phyloP scores from a whole-genome alignment of 2,113 vertebrate species.

The Lutjanus erythropterus region DNA sequence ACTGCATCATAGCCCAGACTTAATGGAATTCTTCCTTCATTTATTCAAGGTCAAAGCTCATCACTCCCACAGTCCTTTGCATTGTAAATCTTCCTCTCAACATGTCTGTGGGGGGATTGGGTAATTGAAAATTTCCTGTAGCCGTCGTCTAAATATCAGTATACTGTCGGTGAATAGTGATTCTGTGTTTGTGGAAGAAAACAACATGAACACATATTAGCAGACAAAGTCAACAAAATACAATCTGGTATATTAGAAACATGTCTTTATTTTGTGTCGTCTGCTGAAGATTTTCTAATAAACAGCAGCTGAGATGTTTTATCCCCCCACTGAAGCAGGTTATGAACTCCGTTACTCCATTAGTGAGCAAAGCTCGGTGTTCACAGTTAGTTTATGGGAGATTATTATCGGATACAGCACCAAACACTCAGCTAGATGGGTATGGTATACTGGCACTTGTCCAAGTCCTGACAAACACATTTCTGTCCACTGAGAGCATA shows the following conservation, averaged over 20 bases:
- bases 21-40: constrained; percentile 77
- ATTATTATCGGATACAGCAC: constrained; percentile 57
- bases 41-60: constrained; percentile 82
- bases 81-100: constrained; percentile 74
- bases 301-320: neutral
- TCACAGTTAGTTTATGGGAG: constrained; percentile 42
- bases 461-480: constrained; percentile 63
- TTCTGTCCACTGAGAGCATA: constrained; percentile 42
- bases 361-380: constrained; percentile 17
- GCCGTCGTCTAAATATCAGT: constrained; percentile 38
- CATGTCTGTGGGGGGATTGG: constrained; percentile 52
- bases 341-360: constrained; percentile 35
- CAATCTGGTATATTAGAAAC: constrained; percentile 4
- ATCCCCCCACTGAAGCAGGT: neutral
- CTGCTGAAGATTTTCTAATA: constrained; percentile 11
- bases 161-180: constrained; percentile 28
- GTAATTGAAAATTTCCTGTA: constrained; percentile 58
- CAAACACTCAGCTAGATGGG: constrained; percentile 43
- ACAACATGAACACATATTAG: neutral
- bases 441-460: constrained; percentile 45
- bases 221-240: constrained; percentile 26
- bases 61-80: constrained; percentile 74
- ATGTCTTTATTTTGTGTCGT: neutral
- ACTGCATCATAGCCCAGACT: constrained; percentile 62
- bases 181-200: constrained; percentile 29